Conservation (phyloP, 2,888 invertebrate genomes). For the Leptopilina drosophilae region DNA sequence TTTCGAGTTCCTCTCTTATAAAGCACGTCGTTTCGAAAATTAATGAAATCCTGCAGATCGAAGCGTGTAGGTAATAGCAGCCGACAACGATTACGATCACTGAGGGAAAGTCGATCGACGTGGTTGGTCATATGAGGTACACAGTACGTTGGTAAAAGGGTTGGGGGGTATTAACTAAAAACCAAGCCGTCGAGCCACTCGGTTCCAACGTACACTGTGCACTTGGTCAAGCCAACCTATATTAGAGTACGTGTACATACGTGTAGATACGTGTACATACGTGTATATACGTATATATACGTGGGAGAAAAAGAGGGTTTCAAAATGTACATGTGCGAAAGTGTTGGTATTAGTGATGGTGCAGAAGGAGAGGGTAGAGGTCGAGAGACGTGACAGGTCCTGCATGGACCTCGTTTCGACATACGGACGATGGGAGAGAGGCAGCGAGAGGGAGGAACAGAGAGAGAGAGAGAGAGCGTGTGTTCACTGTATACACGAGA, state of each 20-base stretch:
- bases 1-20: conserved; percentile 34
- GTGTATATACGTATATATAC: too few relatives aligned
- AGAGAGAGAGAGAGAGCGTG: conserved; percentile 29
- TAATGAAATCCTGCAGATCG: conserved; percentile 39
- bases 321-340: conserved; percentile 8
- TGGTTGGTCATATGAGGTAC: conserved; percentile 40
- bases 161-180: conserved; percentile 71
- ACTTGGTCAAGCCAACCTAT: conserved; percentile 56
- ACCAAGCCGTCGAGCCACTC: conserved; percentile 66
- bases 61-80: conserved; percentile 40
- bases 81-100: conserved; percentile 40
- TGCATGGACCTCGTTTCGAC: conserved; percentile 50
- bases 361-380: conserved; percentile 49
- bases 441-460: conserved; percentile 2
- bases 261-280: too few relatives aligned
- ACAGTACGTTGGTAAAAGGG: background rate
- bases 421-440: conserved; percentile 43
- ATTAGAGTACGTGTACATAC: background rate
- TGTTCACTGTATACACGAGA: conserved; percentile 51
- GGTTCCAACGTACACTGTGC: conserved; percentile 48
- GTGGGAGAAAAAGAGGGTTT: conserved; percentile 49
- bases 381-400: conserved; percentile 56
- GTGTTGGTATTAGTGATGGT: conserved; percentile 39
- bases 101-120: conserved; percentile 41
- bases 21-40: conserved; percentile 36